Percentiles rank a stretch among this genome's conserved stretches.
Conservation (phyloP, 2,113 vertebrate genomes). For the Dolichotis patagonum region DNA sequence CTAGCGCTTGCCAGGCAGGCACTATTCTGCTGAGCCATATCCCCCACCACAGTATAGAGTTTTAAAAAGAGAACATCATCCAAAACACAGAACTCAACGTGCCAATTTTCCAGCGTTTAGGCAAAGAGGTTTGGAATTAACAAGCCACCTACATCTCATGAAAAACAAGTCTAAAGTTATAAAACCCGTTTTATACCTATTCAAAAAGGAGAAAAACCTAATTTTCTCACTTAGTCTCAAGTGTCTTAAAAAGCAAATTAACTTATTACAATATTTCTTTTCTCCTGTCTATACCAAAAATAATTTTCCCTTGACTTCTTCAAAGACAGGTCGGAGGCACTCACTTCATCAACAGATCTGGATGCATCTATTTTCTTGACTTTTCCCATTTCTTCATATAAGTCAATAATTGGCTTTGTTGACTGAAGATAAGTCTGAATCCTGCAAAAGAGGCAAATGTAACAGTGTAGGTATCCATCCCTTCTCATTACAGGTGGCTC, state of each 20-base stretch:
- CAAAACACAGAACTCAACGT: conserved; percentile 54
- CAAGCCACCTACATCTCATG: conserved; percentile 49
- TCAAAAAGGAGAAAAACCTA: conserved; percentile 28
- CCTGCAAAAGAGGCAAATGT: conserved; percentile 85
- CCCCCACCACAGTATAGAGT: neutral
- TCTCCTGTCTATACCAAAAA: neutral
- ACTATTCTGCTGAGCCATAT: too few species aligned
- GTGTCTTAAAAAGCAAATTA: conserved; percentile 46
- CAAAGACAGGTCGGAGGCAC: conserved; percentile 33
- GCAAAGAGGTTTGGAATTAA: conserved; percentile 62
- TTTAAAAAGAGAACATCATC: conserved; percentile 12
- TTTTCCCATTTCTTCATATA: conserved; percentile 94
- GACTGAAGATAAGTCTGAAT: conserved; percentile 97
- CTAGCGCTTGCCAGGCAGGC: too few species aligned
- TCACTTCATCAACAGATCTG: conserved; percentile 93
- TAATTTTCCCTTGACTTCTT: conserved; percentile 8
- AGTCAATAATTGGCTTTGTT: conserved; percentile 95
- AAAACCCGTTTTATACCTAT: conserved; percentile 48
- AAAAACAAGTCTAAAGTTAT: conserved; percentile 53
- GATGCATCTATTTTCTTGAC: conserved; percentile 96
- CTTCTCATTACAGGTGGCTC: neutral
- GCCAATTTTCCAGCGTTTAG: conserved; percentile 50
- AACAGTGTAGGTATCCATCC: neutral
- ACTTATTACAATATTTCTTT: conserved; percentile 26
- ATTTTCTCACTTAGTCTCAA: conserved; percentile 46